These are phyloP conservation scores for Erythrolamprus reginae DNA, from an alignment of 2,113 vertebrate genomes.

Conservation along the genomic window DNA sequence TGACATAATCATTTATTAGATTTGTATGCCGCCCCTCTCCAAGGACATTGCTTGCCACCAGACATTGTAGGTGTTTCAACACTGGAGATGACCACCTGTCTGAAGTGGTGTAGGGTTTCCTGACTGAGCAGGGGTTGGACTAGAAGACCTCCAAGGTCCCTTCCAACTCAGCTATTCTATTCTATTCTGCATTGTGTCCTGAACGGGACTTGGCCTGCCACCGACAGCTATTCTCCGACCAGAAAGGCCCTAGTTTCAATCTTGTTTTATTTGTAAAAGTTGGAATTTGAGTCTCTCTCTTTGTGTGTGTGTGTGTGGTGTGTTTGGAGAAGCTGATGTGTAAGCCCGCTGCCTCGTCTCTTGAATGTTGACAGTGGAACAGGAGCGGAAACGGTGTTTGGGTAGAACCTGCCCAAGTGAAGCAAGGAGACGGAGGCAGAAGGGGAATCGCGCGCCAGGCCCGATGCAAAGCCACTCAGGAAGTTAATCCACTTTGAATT, in stretches of 20 bases:
- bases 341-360: neutral
- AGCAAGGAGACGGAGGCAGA: neutral
- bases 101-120: neutral
- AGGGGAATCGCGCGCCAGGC: neutral
- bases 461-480: neutral
- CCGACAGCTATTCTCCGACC: neutral
- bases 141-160: neutral
- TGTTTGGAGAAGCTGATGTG: neutral
- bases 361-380: neutral
- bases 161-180: neutral
- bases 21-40: too few species aligned
- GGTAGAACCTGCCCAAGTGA: neutral
- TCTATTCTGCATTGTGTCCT: neutral
- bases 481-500: constrained; percentile 26
- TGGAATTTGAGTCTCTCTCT: neutral
- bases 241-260: neutral
- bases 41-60: too few species aligned
- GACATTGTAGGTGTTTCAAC: too few species aligned
- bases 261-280: neutral
- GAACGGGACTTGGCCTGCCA: neutral
- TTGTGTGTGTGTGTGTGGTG: too few species aligned
- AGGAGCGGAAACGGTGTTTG: neutral
- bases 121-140: neutral
- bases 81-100: neutral
- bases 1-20: too few species aligned